Evolutionary conservation across 2,113 vertebrate species (phyloP), one percentile per base, ranked within the genome.

Genomic region (Mormyrus iriodes): DNA sequence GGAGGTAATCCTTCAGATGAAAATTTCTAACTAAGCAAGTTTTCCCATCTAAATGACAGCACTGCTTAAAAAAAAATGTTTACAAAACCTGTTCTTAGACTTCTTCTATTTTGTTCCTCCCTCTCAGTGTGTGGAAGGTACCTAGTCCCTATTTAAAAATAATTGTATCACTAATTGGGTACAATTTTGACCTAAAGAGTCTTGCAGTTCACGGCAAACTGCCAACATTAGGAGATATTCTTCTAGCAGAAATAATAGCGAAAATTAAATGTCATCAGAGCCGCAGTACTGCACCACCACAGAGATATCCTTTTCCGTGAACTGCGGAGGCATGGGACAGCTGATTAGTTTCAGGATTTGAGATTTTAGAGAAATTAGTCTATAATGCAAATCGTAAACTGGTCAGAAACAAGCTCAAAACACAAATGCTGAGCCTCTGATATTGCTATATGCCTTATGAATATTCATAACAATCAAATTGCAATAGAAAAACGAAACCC

Each of bases 1-100:
- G 98, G 96, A 98, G 97, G 98, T 99, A 99, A 99, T 99, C 98
- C 98, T 98, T 98, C 97, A 98, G 97, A 99, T 98, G 97, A 98
- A 98, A 99, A 98, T 98, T 98, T 98, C 97, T 97, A 97, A 98
- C 98, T 98, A 97, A 96, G 98, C 97, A 98, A 97, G 96, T 97
- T 96, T 97, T 98, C 96, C 97, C 96, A 97, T 97, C 96, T 97
- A 98, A 98, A 98, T 98, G 97, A 97, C 96, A 96, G 96, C 95
- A 95, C 97, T 97, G 97, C 93, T 73, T 6, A 12, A 86, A 69
- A 88, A 48, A 69, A 95, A 96, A 96, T 17, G 15, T n/a, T 51
- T 87, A 51, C 24, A 79, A 76, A 87, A 90, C 44, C 58, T 24
- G 9, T 51, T 13, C 42, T 44, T 76, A 53, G 96, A 96, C 96